Evolutionary conservation across 2,888 invertebrate genomes (phyloP), one percentile per base, ranked within the genome.

Genomic region (Laspeyria flexula): DNA sequence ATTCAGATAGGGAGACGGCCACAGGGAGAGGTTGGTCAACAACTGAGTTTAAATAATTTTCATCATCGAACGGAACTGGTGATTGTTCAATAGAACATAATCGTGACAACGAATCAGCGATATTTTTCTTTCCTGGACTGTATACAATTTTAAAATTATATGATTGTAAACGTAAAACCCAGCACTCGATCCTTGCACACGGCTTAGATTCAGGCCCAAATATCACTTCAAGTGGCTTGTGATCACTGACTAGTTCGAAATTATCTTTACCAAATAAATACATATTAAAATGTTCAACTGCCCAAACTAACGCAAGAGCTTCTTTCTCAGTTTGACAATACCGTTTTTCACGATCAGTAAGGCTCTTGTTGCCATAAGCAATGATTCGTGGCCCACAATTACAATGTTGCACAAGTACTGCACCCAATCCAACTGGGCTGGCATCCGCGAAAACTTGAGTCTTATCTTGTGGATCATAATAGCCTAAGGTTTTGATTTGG

Each of bases 311-410:
- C 0, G 52, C 59, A 3, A 56, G 15, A 0, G 56, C 60, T 6
- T 58, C 50, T 16, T 55, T 51, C n/a, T 51, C 51, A 1, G 51
- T 51, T 5, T 51, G 55, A n/a, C 46, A 40, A 13, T 75, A 74
- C 1, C 67, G 34, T 0, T 55, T 37, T 52, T 77, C 72, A 30
- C 54, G 55, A 0, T 67, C 64, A 0, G 55, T 69, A 0, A 77
- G 27, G 6, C 35, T 53, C 35, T 67, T 37, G 34, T 74, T 44
- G 0, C 74, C 74, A 45, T 33, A 77, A 0, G 69, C 74, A n/a
- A 73, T 73, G 5, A 73, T 61, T 0, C 73, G 37, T 0, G 67
- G 64, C 0, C 65, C 70, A 2, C 7, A 25, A 12, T 23, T 10
- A 39, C 54, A 33, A 0, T 6, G 27, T 13, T 62, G 62, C 0